Evolutionary conservation across 2,888 invertebrate species (phyloP), one percentile per base, ranked within the genome.

Genomic region (Mimachlamys varia): DNA sequence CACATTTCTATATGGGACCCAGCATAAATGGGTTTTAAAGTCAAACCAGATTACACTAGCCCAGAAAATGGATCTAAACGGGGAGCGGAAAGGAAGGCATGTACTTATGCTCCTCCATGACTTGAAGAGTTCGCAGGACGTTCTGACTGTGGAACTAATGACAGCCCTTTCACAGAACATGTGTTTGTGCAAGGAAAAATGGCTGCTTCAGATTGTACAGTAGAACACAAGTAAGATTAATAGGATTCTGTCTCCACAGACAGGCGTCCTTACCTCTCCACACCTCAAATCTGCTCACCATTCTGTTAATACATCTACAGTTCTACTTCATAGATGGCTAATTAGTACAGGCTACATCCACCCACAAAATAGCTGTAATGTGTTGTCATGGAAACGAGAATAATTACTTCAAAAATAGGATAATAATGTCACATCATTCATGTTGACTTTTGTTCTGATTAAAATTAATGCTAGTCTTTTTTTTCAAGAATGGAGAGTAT

Each of bases 11-110:
- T 58, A 58, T 58, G 76, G 76, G 76, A 76, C 27, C 44, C 33
- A 33, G 76, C 15, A 76, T 33, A 76, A 76, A 76, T 76, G 76
- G 76, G 33, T 76, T 76, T 76, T 76, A 76, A 76, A 76, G 76
- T 76, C 76, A 76, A 76, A 33, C 76, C 76, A 76, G 76, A 27
- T 76, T 76, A 76, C 33, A 7, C 33, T 27, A 76, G 33, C 0
- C 76, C 76, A 76, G 76, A 76, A 76, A 76, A 76, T 76, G 76
- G 76, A 76, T 76, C 33, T 76, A 33, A 33, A 76, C 76, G 12
- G 33, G 76, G 33, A 76, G 76, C 27, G 12, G 76, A 53, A 19
- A 53, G 53, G 53, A 53, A 53, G 53, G 53, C 53, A 53, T 76
- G 76, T 27, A 76, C 76, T 76, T 76, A 76, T 76, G 76, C 76